Evolutionary conservation across 1,140 invertebrate species (phyloP), one percentile per base, ranked within the genome.

Genomic region (Harlomillsia oculata): DNA sequence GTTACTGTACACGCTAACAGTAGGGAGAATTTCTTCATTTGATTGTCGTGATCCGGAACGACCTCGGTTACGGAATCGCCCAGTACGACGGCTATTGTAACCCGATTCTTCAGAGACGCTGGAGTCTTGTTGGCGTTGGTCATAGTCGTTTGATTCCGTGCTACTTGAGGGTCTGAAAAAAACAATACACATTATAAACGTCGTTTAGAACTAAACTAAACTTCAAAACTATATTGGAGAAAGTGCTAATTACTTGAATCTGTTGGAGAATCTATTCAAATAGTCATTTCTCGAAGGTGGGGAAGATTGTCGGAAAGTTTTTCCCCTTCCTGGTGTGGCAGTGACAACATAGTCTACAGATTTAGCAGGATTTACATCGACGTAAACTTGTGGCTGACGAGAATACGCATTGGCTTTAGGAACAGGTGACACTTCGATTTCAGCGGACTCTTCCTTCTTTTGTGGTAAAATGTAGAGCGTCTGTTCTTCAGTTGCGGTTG

Each of bases 381-480:
- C 64, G 26, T 54, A 62, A 14, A 65, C 23, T 41, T 62, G 56
- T 13, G 64, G 57, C 23, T 62, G 50, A 29, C 60, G 32, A 0
- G 60, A 62, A 40, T 65, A 65, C 2, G 64, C 59, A 30, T 62
- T 59, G 26, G 55, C 36, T 45, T 53, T 60, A 40, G 64, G 57
- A 4, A 62, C 53, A 28, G 53, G 53, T 18, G 64, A 65, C 23
- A 60, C 52, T 36, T 65, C 62, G 34, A 65, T 48, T 37, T 65
- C 60, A 13, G 60, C 60, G 11, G 45, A 59, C 1, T 40, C 28
- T 40, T 64, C 56, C 26, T 66, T 58, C 26, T 66, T 58, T 39
- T 62, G 46, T 11, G 63, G 63, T 5, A 65, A 45, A 30, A 65
- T 48, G 39, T 65, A 67, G 5, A 62, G 34, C 26, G 63, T 64